These are phyloP conservation scores for Rissa tridactyla DNA, from an alignment of 2,113 vertebrate genomes.

Conservation along the genomic window DNA sequence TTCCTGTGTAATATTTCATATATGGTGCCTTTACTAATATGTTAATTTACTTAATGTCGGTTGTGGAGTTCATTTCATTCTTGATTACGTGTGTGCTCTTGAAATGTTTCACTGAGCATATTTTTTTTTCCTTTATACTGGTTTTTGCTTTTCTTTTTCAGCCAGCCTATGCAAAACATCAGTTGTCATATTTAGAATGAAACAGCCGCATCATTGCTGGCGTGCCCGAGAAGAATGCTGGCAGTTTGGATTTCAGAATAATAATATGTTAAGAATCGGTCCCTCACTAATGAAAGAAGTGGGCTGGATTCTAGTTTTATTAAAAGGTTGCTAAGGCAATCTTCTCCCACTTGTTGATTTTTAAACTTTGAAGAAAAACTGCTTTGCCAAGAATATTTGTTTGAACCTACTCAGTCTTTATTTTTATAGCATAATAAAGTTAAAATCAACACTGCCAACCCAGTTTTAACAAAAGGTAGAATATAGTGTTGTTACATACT, in stretches of 20 bases:
- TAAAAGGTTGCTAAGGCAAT: constrained; percentile 19
- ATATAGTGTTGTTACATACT: neutral
- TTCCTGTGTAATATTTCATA: neutral
- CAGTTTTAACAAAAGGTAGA: neutral
- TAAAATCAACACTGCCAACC: neutral
- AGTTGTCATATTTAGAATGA: neutral
- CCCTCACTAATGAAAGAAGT: constrained; percentile 4
- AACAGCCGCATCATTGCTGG: neutral
- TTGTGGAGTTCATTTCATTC: neutral
- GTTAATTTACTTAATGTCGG: neutral
- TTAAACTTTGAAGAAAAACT: constrained; percentile 34
- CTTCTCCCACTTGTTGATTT: constrained; percentile 17
- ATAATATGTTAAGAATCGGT: neutral
- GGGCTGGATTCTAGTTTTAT: constrained; percentile 18
- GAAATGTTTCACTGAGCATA: neutral
- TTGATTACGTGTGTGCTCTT: neutral
- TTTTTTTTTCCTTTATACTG: neutral
- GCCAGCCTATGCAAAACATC: neutral
- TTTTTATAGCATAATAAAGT: neutral
- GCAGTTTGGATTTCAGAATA: constrained; percentile 34
- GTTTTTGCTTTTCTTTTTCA: neutral
- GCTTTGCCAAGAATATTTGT: constrained; percentile 16
- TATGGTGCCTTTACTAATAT: neutral
- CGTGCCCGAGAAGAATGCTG: neutral
- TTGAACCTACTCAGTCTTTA: constrained; percentile 6